Evolutionary conservation across 2,888 invertebrate genomes (phyloP).

Genomic region (Arrhopalites spinosus): DNA sequence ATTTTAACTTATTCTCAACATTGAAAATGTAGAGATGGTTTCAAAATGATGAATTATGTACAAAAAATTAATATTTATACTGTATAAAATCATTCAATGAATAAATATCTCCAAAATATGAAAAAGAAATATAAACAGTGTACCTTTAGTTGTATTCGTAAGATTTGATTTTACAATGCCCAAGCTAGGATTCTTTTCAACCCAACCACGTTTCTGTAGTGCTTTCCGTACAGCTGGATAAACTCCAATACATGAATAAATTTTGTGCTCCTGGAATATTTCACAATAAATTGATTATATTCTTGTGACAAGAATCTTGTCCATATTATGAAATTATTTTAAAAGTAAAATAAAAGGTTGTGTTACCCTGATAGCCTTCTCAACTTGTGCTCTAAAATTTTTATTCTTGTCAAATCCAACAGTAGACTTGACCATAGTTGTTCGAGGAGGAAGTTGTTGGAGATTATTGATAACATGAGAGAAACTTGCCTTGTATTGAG

Average conservation of each 20-base stretch:
- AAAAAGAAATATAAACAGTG: background rate
- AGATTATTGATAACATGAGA: background rate
- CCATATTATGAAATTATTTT: background rate
- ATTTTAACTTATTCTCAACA: too few species aligned
- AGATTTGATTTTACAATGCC: constrained; percentile 18
- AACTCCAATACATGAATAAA: constrained; percentile 66
- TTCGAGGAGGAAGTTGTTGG: background rate
- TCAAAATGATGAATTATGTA: too few species aligned
- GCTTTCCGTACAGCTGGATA: constrained; percentile 73
- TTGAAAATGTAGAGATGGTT: too few species aligned
- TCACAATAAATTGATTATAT: constrained; percentile 2
- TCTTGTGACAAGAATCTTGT: background rate
- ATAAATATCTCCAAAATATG: too few species aligned
- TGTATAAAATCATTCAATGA: too few species aligned
- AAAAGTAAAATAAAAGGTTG: background rate
- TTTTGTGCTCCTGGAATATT: constrained; percentile 52
- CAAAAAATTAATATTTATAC: too few species aligned
- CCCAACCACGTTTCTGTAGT: constrained; percentile 72
- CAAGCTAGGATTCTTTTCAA: constrained; percentile 65
- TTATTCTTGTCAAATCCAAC: constrained; percentile 32
- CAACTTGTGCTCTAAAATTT: constrained; percentile 49
- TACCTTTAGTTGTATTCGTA: constrained; percentile 21
- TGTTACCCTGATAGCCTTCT: constrained; percentile 50
- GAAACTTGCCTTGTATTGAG: background rate
- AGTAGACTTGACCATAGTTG: constrained; percentile 33